Evolutionary conservation across 1,140 invertebrate genomes (phyloP), one percentile per base, ranked within the genome.

Genomic region (Brachystomella parvula): DNA sequence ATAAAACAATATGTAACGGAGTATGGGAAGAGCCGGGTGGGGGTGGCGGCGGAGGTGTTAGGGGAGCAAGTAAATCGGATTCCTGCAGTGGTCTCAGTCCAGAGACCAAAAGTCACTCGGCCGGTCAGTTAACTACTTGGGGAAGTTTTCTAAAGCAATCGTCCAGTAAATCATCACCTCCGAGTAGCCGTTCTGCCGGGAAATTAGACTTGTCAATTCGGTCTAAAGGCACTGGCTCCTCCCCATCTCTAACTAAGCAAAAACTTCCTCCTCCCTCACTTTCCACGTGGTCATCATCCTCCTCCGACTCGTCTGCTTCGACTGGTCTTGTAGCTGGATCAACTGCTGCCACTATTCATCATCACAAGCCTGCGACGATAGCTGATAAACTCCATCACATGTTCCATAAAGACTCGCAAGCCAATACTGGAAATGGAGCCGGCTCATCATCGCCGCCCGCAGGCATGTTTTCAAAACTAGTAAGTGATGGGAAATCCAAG

Each of bases 1-100:
- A 72, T 56, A 70, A 64, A 66, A 72, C 68, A 21, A 65, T 72
- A 47, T 69, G 49, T 21, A 66, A 72, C 59, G 47, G 71, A 69
- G 39, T 72, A 64, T 59, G 31, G 59, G 65, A 39, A 60, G 67
- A 60, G 60, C 47, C 31, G 35, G 29, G n/a, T 31, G 26, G 49
- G 33, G 32, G 35, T 32, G 39, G 33, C 32, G 26, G 60, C 3
- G 49, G 49, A 6, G 24, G 49, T 53, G 24, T 21, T 59, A 12
- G 57, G 3, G 9, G 24, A 59, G 21, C 57, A 28, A 29, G 12
- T 26, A 53, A 53, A 53, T 53, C 49, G 12, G 24, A 53, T 53
- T 53, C 49, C 49, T 53, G 24, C 21, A 53, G 49, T 53, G 6
- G 49, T 26, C 49, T 53, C 15, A 6, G 30, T 53, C 35, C 66